Evolutionary conservation across 2,888 invertebrate species (phyloP), one percentile per base, ranked within the genome.

Genomic region (Folsomia candida): DNA sequence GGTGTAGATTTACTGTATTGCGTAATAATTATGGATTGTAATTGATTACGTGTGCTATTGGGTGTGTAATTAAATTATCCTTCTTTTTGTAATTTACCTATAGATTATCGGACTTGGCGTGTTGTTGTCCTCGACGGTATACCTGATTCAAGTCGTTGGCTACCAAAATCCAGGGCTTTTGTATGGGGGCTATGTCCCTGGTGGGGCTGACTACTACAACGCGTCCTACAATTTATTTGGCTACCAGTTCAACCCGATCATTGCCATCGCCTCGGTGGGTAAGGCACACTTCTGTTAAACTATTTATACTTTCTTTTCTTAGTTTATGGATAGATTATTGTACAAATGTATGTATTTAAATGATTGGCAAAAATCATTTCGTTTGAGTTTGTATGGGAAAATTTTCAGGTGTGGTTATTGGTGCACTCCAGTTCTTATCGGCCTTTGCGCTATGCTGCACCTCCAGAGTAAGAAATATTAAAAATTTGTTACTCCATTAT

Each of bases 141-240:
- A 59, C n/a, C 26, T 59, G 25, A 59, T 59, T 25, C 59, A 59
- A 22, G 69, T 72, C 20, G 65, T 75, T 11, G 67, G 70, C n/a
- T 75, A 75, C 29, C 74, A 75, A 51, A 72, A 72, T 58, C 74
- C 72, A 0, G 74, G 74, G 26, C 63, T 72, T 2, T 62, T 72
- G 27, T 75, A 75, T 51, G 69, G 70, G 18, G 67, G 69, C 29
- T 72, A 70, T 51, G 61, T 63, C 20, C 69, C 60, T 28, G 58
- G 64, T 14, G 72, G 74, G 14, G 67, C 68, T 2, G 74, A 75
- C 54, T 75, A 75, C 27, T 64, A 70, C 54, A 72, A 69, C 54
- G 72, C 70, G 11, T 72, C 73, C 1, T 76, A 76, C 72, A 74
- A 73, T 28, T 58, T 76, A 0, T 72, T 76, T 28, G 76, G 76